A percentile compares a stretch with the other conserved stretches of the same genome.
These are phyloP conservation scores for Parnassius apollo DNA, from an alignment of 2,888 invertebrate species.

Conservation along the genomic window DNA sequence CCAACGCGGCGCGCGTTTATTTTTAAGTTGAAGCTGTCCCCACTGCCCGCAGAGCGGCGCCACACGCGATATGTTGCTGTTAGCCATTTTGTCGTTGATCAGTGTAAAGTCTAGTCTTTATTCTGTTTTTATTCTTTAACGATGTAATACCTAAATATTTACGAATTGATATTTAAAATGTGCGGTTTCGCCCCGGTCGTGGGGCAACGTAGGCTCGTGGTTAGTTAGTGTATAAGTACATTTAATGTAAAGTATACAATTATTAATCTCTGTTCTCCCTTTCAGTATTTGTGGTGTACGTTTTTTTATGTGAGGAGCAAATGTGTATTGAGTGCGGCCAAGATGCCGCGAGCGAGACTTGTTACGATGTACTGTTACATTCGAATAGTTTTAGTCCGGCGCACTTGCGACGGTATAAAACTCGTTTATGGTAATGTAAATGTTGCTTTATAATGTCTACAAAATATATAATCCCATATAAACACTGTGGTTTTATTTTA, in stretches of 20 bases:
- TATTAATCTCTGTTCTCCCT: conserved; percentile 78
- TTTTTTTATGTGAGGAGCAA: conserved; percentile 62
- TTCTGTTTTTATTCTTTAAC: conserved; percentile 77
- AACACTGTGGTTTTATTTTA: conserved; percentile 58
- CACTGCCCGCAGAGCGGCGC: conserved; percentile 48
- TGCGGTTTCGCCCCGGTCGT: conserved; percentile 62
- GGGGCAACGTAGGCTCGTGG: conserved; percentile 70
- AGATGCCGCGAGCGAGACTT: conserved; percentile 40
- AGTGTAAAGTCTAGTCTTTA: conserved; percentile 82
- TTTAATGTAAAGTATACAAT: conserved; percentile 75
- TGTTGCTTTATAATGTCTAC: conserved; percentile 82
- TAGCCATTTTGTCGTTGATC: conserved; percentile 76
- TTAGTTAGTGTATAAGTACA: conserved; percentile 77
- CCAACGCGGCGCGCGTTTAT: conserved; percentile 29
- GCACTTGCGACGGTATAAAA: conserved; percentile 57
- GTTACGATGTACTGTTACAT: conserved; percentile 78
- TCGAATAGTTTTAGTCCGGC: conserved; percentile 72
- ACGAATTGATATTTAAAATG: conserved; percentile 77
- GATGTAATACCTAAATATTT: conserved; percentile 72
- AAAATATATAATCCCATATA: conserved; percentile 80
- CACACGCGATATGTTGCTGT: conserved; percentile 67
- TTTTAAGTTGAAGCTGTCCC: conserved; percentile 29
- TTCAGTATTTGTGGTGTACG: conserved; percentile 78
- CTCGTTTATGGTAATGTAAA: conserved; percentile 78
- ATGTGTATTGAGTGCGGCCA: conserved; percentile 35